Conservation (phyloP, 2,888 invertebrate genomes). For the Lottia scabra region DNA sequence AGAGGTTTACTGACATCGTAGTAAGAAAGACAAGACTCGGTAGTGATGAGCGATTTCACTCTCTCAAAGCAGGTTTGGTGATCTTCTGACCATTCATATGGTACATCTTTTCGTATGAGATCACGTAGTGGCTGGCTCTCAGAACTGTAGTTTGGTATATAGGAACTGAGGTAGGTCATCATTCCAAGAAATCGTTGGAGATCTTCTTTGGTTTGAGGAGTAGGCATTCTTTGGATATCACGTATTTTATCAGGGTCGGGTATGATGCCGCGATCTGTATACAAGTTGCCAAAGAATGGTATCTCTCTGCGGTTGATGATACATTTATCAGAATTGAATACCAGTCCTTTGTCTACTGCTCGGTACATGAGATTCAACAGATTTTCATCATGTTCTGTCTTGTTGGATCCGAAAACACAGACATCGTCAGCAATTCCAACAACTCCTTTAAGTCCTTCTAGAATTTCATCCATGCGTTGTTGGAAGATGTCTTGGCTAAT, state of each 20-base stretch:
- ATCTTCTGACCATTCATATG: conserved; percentile 25
- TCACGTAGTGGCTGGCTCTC: conserved; percentile 17
- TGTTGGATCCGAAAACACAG: conserved; percentile 6
- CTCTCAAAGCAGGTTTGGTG: conserved; percentile 19
- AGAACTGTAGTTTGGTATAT: conserved; percentile 18
- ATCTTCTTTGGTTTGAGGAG: conserved; percentile 21
- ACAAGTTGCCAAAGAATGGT: conserved; percentile 25
- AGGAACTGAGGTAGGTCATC: conserved; percentile 23
- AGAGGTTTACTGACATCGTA: conserved; percentile 25
- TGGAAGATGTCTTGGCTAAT: conserved; percentile 33
- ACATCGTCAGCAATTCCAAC: conserved; percentile 26
- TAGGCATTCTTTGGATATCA: conserved; percentile 24
- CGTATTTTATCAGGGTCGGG: conserved; percentile 26
- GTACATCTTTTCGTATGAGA: conserved; percentile 23
- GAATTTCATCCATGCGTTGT: not conserved
- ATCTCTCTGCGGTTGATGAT: conserved; percentile 5
- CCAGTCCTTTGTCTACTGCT: conserved; percentile 20
- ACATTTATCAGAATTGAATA: conserved; percentile 27
- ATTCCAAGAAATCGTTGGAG: conserved; percentile 28
- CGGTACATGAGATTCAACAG: conserved; percentile 19
- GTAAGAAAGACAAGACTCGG: conserved; percentile 8
- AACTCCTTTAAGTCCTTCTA: conserved; percentile 21
- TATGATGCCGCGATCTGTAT: conserved; percentile 14
- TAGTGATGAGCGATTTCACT: conserved; percentile 14
- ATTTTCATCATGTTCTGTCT: conserved; percentile 26